Evolutionary conservation across 2,888 invertebrate genomes (phyloP), one percentile per base, ranked within the genome.

Genomic region (Agrypnus murinus): DNA sequence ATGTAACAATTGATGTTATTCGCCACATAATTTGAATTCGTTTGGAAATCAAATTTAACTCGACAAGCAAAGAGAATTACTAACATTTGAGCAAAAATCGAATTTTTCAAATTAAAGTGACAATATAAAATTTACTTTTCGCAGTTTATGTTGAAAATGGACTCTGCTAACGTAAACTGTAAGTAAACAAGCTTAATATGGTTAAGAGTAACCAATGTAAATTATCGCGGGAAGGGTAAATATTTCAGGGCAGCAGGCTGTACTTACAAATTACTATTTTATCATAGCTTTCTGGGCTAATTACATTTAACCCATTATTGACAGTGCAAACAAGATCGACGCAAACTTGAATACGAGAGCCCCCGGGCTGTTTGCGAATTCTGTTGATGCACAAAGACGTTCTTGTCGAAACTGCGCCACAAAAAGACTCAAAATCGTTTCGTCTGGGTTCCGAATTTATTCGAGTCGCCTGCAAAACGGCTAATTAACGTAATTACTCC

Each of bases 401-500:
- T 57, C 66, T 66, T 38, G 66, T 66, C 50, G 58, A 65, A 58
- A 43, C 40, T 34, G 34, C 40, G 31, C 60, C 60, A 48, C 59
- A 43, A 58, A 65, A 58, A 58, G 32, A 17, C 19, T 34, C 46
- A 45, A 31, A 53, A 53, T 64, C 40, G 40, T 43, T 36, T 19
- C 14, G 58, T 53, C 34, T 32, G 25, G 10, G 25, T 19, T 12
- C 19, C 38, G 50, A 73, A 73, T 67, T 70, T 69, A 71, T 72
- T 57, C 69, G 65, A 65, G 71, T 60, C 64, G 57, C 65, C 66
- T 71, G 73, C 59, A 62, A 65, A 73, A 73, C 68, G 53, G 38
- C 73, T 75, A 73, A 75, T 75, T 75, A 75, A 71, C 50, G 69
- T 73, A 73, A 75, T 69, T 65, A 66, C 72, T 32, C 38, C 50